Evolutionary conservation across 2,797 vertebrate species (phyloP), one percentile per base, ranked within the genome.

Genomic region (Spatula versicolor): DNA sequence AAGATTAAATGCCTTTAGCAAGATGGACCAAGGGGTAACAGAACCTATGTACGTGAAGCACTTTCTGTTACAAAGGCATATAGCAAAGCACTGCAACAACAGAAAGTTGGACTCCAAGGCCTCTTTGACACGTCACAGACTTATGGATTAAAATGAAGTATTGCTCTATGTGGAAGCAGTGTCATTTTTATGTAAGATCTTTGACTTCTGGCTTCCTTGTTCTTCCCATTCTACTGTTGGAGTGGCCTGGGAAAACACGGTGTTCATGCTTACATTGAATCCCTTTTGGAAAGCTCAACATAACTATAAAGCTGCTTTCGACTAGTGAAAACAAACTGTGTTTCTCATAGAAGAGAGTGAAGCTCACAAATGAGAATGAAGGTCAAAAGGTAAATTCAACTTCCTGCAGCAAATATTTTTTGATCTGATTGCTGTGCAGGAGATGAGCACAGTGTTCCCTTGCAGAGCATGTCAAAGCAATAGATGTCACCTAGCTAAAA

Each of bases 301-400:
- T 84, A 83, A 74, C 73, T 74, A 15, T 55, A 93, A 83, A 87
- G 48, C 71, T 91, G 33, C 43, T 94, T 92, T 90, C 79, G 56
- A 66, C 67, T 60, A 67, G 35, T 63, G 74, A 82, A 96, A 95
- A 94, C 54, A 96, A 79, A 73, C 45, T 59, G 21, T 84, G 60
- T 83, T 94, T 85, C 48, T 71, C 33, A 15, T 75, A 46, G 16
- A 76, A 80, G 63, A 86, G 21, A 78, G 7, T 31, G 46, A 83
- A 93, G 59, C 64, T 81, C 5, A 6, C 56, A 67, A 55, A 86
- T 69, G 35, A 92, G 52, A 87, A 67, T 45, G 50, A 69, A 86
- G 79, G 74, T 96, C 82, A 95, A 79, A 92, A 95, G 60, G 83
- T 83, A 96, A 91, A 91, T 91, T 80, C 52, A 82, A 0, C 64